Percentiles rank a stretch among this genome's conserved stretches.
Evolutionary conservation across 2,797 vertebrate species (phyloP).

Genomic region (Sciaenops ocellatus): DNA sequence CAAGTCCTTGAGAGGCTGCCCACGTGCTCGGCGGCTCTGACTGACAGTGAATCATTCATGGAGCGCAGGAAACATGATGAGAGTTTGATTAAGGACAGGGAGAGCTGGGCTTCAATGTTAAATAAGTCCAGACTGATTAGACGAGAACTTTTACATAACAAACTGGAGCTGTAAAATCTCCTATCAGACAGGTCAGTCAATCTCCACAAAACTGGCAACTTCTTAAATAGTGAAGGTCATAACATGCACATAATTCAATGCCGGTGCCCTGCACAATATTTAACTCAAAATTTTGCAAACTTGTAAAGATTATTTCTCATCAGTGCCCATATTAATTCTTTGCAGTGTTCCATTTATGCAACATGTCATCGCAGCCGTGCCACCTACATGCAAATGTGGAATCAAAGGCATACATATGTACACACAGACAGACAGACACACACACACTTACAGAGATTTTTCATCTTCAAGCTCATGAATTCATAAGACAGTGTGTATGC

Average conservation of each 20-base stretch:
- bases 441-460: conserved; percentile 51
- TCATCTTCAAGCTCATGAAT: conserved; percentile 80
- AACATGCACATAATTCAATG: not conserved
- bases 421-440: conserved; percentile 33
- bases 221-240: conserved; percentile 33
- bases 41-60: conserved; percentile 80
- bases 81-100: conserved; percentile 75
- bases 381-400: conserved; percentile 50
- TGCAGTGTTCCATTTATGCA: conserved; percentile 12
- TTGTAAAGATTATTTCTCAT: conserved; percentile 29
- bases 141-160: conserved; percentile 56
- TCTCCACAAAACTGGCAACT: conserved; percentile 9
- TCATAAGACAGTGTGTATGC: conserved; percentile 71
- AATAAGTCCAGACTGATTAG: conserved; percentile 74
- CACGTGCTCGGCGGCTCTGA: conserved; percentile 59
- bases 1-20: conserved; percentile 70
- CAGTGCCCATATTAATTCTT: conserved; percentile 12
- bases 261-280: not conserved
- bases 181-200: not conserved
- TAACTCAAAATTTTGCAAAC: conserved; percentile 2
- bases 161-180: conserved; percentile 4
- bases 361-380: conserved; percentile 39
- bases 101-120: conserved; percentile 59
- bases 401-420: conserved; percentile 62
- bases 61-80: conserved; percentile 74